Conservation (phyloP, 64 coral and sea anemone species). For the Stichodactyla mertensii region DNA sequence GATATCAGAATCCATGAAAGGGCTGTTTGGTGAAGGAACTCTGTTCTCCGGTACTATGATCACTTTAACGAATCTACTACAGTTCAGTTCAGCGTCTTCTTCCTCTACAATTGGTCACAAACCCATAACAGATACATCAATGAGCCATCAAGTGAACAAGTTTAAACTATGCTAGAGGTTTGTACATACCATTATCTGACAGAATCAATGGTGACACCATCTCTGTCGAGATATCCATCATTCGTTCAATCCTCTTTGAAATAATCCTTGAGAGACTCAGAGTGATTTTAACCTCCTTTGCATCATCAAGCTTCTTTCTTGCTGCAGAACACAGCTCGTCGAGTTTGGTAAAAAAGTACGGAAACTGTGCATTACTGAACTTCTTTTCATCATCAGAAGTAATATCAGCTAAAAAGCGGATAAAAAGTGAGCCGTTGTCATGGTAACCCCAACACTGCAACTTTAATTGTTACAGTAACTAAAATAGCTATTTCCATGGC, state of each 20-base stretch:
- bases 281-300: background rate
- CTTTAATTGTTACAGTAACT: background rate
- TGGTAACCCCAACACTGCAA: background rate
- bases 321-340: conserved; percentile 12
- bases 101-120: background rate
- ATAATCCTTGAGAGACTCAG: background rate
- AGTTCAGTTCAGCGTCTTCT: background rate
- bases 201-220: background rate
- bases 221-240: background rate
- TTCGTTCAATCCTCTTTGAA: background rate
- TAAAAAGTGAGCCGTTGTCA: background rate
- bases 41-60: too few species aligned
- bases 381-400: background rate
- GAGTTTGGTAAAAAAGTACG: conserved; percentile 20
- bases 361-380: background rate
- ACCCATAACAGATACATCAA: background rate
- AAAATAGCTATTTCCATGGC: background rate
- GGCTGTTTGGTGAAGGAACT: too few species aligned
- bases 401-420: background rate
- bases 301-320: background rate
- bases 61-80: too few species aligned
- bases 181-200: background rate
- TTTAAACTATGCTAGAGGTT: background rate
- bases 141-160: background rate
- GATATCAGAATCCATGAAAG: background rate